Conservation (phyloP, 2,113 vertebrate species). For the Oryzias woworae region DNA sequence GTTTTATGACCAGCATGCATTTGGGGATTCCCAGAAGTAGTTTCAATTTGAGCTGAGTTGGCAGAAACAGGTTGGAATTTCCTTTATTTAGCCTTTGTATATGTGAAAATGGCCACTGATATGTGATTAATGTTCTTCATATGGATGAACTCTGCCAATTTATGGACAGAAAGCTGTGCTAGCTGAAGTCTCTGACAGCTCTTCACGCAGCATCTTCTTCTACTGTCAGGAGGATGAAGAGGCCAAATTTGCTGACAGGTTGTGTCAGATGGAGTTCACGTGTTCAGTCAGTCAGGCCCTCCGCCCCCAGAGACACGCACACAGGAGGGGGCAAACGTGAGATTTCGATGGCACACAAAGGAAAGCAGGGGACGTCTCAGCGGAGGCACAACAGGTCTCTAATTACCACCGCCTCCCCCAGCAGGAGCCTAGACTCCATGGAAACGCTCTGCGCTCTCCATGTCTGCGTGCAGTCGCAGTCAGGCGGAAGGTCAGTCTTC, state of each 20-base stretch:
- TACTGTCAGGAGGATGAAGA: constrained; percentile 28
- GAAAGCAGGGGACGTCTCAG: constrained; percentile 25
- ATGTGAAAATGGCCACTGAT: background rate
- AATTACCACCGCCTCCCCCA: constrained; percentile 68
- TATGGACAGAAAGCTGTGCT: background rate
- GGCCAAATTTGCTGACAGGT: constrained; percentile 35
- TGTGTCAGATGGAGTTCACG: constrained; percentile 27
- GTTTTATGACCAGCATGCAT: background rate
- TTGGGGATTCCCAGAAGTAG: background rate
- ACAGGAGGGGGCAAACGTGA: constrained; percentile 10
- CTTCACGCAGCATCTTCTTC: constrained; percentile 19
- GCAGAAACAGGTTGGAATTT: background rate
- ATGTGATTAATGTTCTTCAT: background rate
- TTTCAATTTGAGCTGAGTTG: background rate
- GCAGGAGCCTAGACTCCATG: constrained; percentile 58
- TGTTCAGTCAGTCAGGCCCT: constrained; percentile 23
- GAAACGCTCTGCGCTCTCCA: constrained; percentile 42
- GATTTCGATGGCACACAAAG: constrained; percentile 39
- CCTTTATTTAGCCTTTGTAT: background rate
- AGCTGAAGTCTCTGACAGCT: constrained; percentile 35
- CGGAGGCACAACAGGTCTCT: constrained; percentile 59
- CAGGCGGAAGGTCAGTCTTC: constrained; percentile 35
- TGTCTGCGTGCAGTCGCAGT: constrained; percentile 35
- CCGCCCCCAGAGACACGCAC: background rate
- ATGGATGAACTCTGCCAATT: background rate